Percentiles rank a stretch among this genome's conserved stretches.
These are phyloP conservation scores for Nothocercus julius DNA, from an alignment of 2,113 vertebrate genomes.

Conservation along the genomic window DNA sequence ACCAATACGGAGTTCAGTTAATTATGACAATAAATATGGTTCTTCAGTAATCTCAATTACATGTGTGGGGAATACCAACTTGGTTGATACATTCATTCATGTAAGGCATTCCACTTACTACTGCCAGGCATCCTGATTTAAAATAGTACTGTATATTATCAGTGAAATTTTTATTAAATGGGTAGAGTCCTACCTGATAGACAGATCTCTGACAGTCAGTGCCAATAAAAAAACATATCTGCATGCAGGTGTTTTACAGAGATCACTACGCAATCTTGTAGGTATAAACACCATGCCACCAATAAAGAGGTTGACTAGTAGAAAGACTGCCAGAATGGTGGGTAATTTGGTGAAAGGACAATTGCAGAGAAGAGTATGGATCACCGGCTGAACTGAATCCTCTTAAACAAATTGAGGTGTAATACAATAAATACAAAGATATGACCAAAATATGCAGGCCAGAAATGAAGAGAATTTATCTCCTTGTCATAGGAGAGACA, in stretches of 20 bases:
- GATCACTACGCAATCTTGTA: background rate
- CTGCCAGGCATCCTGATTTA: background rate
- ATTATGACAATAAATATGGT: background rate
- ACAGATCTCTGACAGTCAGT: background rate
- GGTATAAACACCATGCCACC: background rate
- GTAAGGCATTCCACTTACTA: background rate
- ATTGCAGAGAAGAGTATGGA: background rate
- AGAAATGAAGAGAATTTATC: background rate
- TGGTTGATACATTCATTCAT: background rate
- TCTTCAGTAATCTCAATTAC: background rate
- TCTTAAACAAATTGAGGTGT: fast-evolving
- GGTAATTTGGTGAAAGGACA: background rate
- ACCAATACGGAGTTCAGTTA: background rate
- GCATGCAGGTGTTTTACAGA: background rate
- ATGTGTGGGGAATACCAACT: background rate
- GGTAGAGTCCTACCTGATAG: background rate
- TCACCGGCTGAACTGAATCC: background rate
- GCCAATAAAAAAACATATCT: background rate
- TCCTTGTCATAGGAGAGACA: background rate
- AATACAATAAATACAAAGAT: background rate
- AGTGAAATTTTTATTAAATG: background rate
- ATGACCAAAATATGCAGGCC: background rate
- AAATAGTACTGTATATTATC: background rate
- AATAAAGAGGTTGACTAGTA: background rate
- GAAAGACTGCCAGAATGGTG: background rate